Evolutionary conservation across 2,113 vertebrate species (phyloP), one percentile per base, ranked within the genome.

Genomic region (Poeciliopsis retropinna): DNA sequence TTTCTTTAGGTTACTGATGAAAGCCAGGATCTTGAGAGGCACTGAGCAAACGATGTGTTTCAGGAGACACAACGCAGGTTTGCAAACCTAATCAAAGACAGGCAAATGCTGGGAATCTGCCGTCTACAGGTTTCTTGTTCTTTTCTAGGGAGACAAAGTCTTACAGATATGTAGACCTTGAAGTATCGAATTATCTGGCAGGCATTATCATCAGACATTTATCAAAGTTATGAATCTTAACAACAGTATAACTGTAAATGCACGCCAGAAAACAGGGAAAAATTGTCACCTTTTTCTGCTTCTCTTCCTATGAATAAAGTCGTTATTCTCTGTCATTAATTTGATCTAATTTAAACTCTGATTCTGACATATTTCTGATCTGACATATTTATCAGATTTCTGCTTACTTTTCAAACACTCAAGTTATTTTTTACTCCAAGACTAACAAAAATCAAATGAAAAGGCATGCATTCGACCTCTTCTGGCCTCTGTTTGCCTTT

Each of bases 71-170:
- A 41, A n/a, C 27, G 13, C 37, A 9, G 5, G 22, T 60, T 30
- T 44, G 39, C 28, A 41, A 25, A 30, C 15, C 25, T 39, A 28
- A 37, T n/a, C 37, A 25, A 14, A 5, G 17, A 4, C 10, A 10
- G 1, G 4, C 19, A 7, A 5, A 34, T 27, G 31, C 34, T 37
- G 25, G 9, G 44, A 31, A 32, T 13, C 31, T 32, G 14, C 57
- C 44, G 5, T 70, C 65, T 22, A 61, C 31, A n/a, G 5, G 22
- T 39, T 28, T 67, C 34, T 17, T 28, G n/a, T 70, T 69, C 4
- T 30, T 28, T 39, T 73, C 28, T 1, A 14, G 28, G 12, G 64
- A 80, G 67, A 64, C 51, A 78, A 79, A 80, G 79, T 78, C 66
- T 60, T 8, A 47, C 64, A 66, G 0, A 3, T 71, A 64, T 39